These are phyloP conservation scores for Oreotrochilus melanogaster DNA, from an alignment of 2,113 vertebrate genomes.

Conservation along the genomic window DNA sequence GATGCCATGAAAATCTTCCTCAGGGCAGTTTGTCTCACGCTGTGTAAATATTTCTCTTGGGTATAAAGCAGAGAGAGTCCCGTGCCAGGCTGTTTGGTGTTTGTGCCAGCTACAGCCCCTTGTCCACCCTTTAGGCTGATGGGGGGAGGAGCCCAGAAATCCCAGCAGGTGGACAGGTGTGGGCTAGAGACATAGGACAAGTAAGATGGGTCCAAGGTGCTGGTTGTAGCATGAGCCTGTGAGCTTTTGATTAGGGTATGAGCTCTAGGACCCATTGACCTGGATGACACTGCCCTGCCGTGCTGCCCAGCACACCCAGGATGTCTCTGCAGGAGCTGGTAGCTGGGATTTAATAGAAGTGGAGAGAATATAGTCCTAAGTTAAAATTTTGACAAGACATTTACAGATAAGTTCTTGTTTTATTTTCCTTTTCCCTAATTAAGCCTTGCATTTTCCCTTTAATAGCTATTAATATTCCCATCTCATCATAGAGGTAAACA, in stretches of 20 bases:
- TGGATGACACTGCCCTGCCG: accelerated
- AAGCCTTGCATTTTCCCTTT: neutral
- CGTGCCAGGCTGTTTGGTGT: neutral
- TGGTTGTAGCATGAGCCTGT: neutral
- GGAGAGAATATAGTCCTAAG: neutral
- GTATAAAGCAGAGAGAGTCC: accelerated
- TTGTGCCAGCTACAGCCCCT: neutral
- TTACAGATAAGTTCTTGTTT: neutral
- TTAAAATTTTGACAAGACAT: accelerated
- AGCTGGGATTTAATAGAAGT: neutral
- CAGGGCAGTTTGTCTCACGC: neutral
- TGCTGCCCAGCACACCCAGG: neutral
- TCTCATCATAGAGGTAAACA: neutral
- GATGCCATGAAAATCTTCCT: slow-evolving; percentile 8
- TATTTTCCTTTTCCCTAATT: neutral
- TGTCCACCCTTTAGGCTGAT: too few species aligned
- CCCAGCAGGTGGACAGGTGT: neutral
- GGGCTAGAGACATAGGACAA: neutral
- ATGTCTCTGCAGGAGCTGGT: neutral
- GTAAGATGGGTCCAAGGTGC: neutral
- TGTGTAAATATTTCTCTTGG: neutral
- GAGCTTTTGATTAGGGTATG: neutral
- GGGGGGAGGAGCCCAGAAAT: neutral
- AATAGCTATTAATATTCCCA: neutral
- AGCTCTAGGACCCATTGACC: neutral